phyloP scores from a whole-genome alignment of 2,888 invertebrate genomes.

The Meiosimyza decipiens region DNA sequence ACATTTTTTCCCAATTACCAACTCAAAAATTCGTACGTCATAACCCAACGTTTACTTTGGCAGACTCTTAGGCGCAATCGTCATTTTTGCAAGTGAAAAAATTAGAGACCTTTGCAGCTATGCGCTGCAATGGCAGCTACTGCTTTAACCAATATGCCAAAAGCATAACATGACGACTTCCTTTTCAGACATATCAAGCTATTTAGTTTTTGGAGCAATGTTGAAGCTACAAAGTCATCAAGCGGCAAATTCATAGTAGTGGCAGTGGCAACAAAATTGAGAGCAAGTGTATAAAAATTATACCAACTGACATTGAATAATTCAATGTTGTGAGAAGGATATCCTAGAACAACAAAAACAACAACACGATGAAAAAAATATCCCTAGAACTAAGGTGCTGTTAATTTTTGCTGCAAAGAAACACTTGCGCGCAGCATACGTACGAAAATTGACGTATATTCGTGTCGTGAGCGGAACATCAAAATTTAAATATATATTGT shows the following conservation, averaged over 20 bases:
- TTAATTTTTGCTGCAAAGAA: constrained; percentile 40
- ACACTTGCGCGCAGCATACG: constrained; percentile 50
- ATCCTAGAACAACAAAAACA: constrained; percentile 24
- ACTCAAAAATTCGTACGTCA: constrained; percentile 1
- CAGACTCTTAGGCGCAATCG: constrained; percentile 20
- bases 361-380: constrained; percentile 45
- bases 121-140: neutral
- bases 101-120: constrained; percentile 10
- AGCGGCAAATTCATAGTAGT: constrained; percentile 12
- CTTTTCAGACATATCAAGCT: constrained; percentile 15
- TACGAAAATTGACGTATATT: constrained; percentile 46
- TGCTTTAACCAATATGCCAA: constrained; percentile 12
- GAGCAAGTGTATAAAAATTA: constrained; percentile 56
- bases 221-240: constrained; percentile 45
- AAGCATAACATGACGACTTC: constrained; percentile 21
- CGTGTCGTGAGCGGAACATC: constrained; percentile 8
- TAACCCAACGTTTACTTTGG: neutral
- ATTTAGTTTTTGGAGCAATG: constrained; percentile 45
- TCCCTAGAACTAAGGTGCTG: constrained; percentile 10
- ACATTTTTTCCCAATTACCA: too few species aligned
- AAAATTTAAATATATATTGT: constrained; percentile 16
- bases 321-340: constrained; percentile 45
- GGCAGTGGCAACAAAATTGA: constrained; percentile 45
- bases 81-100: neutral
- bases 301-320: constrained; percentile 63